phyloP scores from a whole-genome alignment of 2,888 invertebrate species.

The Lamellibrachia columna region DNA sequence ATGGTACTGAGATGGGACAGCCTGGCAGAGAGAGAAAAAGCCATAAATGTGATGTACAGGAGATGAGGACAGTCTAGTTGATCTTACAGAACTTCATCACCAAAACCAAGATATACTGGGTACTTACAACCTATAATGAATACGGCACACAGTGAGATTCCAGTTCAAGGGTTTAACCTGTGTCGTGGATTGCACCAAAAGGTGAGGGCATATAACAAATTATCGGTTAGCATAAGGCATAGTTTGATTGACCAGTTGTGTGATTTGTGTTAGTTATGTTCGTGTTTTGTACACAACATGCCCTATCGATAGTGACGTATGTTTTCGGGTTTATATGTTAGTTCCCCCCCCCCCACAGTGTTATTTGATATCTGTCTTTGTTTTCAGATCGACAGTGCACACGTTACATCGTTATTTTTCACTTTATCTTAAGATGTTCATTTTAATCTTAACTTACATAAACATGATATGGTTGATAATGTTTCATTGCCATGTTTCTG shows the following conservation, averaged over 20 bases:
- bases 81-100: background rate
- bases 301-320: background rate
- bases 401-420: too few species aligned
- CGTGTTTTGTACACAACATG: background rate
- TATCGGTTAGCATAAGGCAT: background rate
- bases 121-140: background rate
- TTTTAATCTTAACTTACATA: too few species aligned
- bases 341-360: too few species aligned
- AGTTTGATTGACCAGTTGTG: background rate
- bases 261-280: background rate
- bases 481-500: too few species aligned
- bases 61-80: background rate
- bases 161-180: background rate
- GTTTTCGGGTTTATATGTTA: background rate
- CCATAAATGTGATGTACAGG: background rate
- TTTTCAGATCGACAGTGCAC: too few species aligned
- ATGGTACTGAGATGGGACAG: background rate
- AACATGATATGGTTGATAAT: too few species aligned
- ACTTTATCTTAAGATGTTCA: too few species aligned
- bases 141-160: background rate
- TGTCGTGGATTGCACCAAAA: background rate
- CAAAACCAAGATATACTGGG: background rate
- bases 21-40: background rate
- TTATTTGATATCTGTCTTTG: too few species aligned
- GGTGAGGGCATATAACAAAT: background rate